A percentile compares a stretch with the other conserved stretches of the same genome.
Conservation (phyloP, 2,797 vertebrate genomes). For the Danio kyathit region DNA sequence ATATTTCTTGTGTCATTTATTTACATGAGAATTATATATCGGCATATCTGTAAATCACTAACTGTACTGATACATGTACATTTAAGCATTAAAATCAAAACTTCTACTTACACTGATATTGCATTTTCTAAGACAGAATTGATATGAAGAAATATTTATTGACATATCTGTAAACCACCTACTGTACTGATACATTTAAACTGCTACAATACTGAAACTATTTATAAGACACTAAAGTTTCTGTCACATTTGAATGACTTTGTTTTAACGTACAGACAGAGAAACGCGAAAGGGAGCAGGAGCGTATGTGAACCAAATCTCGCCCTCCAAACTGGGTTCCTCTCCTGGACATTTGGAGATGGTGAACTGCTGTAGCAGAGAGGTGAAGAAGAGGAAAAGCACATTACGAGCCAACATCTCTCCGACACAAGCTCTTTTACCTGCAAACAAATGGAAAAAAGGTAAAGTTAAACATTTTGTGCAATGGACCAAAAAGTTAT, state of each 20-base stretch:
- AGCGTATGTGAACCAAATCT: constrained; percentile 42
- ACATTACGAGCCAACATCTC: constrained; percentile 62
- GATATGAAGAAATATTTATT: background rate
- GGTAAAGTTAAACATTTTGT: background rate
- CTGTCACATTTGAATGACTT: background rate
- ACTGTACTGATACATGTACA: background rate
- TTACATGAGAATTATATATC: background rate
- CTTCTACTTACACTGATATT: too few relatives aligned
- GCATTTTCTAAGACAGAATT: too few relatives aligned
- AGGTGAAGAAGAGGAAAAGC: constrained; percentile 63
- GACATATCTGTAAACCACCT: background rate
- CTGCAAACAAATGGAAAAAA: constrained; percentile 30
- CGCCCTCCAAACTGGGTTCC: constrained; percentile 50
- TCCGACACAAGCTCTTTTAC: constrained; percentile 62
- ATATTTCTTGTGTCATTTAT: background rate
- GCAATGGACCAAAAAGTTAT: background rate
- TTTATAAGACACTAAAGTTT: too few relatives aligned
- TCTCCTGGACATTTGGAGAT: constrained; percentile 56
- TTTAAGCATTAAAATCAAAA: background rate
- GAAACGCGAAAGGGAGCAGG: constrained; percentile 49
- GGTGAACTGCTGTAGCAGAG: constrained; percentile 60
- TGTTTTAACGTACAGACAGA: constrained; percentile 41
- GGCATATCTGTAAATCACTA: background rate
- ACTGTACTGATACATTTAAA: background rate
- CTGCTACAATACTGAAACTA: too few relatives aligned